Base-by-base conservation (phyloP, 1,140 invertebrate species). In the Parasteatoda tepidariorum region DNA sequence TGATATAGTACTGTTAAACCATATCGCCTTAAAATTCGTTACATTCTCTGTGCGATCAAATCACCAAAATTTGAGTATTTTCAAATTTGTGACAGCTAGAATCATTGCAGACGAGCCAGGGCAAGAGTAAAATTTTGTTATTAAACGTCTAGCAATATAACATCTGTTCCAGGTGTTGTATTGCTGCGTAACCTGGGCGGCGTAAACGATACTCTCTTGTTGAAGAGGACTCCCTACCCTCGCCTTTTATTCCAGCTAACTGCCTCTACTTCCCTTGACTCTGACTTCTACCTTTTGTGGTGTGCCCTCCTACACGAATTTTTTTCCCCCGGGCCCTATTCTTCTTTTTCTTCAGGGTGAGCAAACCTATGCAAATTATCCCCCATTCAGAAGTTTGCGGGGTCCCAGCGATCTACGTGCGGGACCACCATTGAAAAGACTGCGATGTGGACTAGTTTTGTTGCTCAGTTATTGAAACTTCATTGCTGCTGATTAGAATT, bases 301-400 rank as follows among this genome's bases (percentile, higher is more conserved):
- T 61, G n/a, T 34, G 22, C 62, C 62, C 76, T 79, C 76, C 76
- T 64, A 79, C 76, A 79, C 76, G 24, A 30, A 38, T 68, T 68
- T 66, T 55, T 73, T 30, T 57, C 33, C 34, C n/a, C n/a, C n/a
- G n/a, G 31, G 26, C 28, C 28, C 61, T 30, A 15, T 64, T 54
- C 48, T 55, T 38, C 22, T 13, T 24, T 38, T 74, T 7, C 59
- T 79, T 79, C 41, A 57, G 76, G 76, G 48, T 79, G 76, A 79
- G 76, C 64, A 68, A 68, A 68, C 76, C 62, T 79, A 79, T 79
- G 76, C 76, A 79, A 79, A 79, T 79, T 68, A 79, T 48, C 64
- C 64, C 11, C 76, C 31, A 79, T 79, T 79, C 76, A 79, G 31
- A 41, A n/a, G 57, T 22, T 18, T 18, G 13, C 38, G 38, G 38